These are phyloP conservation scores for Coboldia fuscipes DNA, from an alignment of 1,140 invertebrate genomes.

Conservation along the genomic window DNA sequence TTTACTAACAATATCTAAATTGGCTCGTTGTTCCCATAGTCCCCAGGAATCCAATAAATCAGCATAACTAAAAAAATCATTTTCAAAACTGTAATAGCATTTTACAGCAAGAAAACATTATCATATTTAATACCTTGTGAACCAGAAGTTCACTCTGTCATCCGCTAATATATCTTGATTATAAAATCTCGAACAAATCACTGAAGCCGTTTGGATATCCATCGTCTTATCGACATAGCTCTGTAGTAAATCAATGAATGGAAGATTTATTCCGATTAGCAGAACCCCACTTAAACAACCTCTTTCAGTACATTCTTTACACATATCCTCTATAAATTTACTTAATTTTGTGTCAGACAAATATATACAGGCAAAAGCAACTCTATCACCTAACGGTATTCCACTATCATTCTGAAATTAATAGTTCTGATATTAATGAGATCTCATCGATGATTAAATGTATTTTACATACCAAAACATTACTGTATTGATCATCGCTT, in stretches of 20 bases:
- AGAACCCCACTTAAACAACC: slow-evolving; percentile 73
- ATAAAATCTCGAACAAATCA: slow-evolving; percentile 55
- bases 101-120: slow-evolving; percentile 7
- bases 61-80: slow-evolving; percentile 30
- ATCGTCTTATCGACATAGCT: slow-evolving; percentile 74
- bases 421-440: slow-evolving; percentile 1
- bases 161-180: slow-evolving; percentile 39
- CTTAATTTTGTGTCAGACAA: slow-evolving; percentile 57
- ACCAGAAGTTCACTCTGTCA: slow-evolving; percentile 45
- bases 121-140: slow-evolving; percentile 29
- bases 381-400: slow-evolving; percentile 67
- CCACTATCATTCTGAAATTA: slow-evolving; percentile 43
- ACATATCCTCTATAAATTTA: slow-evolving; percentile 54
- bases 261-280: slow-evolving; percentile 52
- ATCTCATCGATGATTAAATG: slow-evolving; percentile 6
- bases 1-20: slow-evolving; percentile 37
- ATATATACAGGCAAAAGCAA: slow-evolving; percentile 86
- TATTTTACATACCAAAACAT: slow-evolving; percentile 43
- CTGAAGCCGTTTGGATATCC: slow-evolving; percentile 78
- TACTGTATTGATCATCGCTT: slow-evolving; percentile 54
- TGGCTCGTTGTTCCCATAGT: slow-evolving; percentile 52
- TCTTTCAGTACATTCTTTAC: slow-evolving; percentile 41
- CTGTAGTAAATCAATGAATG: slow-evolving; percentile 64
- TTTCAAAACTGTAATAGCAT: neutral
- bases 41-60: slow-evolving; percentile 50